Conservation (phyloP, 2,797 vertebrate species). For the Vireo griseus region DNA sequence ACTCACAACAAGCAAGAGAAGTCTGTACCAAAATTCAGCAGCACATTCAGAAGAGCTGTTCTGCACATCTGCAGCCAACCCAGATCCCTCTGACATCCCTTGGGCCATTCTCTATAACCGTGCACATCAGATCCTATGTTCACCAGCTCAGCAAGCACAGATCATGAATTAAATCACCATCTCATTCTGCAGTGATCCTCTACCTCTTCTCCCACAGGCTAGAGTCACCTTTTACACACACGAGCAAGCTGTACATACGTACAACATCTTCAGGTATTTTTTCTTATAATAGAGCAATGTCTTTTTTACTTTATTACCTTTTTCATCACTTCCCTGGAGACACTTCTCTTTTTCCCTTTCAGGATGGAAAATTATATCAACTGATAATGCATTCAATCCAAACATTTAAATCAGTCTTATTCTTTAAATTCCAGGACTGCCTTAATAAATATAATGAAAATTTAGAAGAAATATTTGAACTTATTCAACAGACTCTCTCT, state of each 20-base stretch:
- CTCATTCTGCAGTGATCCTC: background rate
- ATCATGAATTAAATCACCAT: background rate
- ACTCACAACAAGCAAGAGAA: background rate
- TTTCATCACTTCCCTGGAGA: background rate
- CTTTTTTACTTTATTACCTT: background rate
- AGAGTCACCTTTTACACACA: background rate
- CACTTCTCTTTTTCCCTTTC: background rate
- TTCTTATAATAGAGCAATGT: background rate
- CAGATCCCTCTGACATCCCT: background rate
- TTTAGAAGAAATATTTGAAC: background rate
- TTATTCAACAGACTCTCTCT: background rate
- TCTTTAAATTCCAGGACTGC: background rate
- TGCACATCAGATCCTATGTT: background rate
- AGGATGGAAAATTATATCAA: background rate
- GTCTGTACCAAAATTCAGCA: background rate
- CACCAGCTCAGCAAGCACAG: background rate
- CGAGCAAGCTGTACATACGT: rapidly evolving
- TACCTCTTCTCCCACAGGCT: background rate
- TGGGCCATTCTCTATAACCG: background rate
- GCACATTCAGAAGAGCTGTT: background rate
- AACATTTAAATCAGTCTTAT: background rate
- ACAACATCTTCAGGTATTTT: background rate
- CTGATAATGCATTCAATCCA: background rate
- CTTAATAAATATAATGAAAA: background rate
- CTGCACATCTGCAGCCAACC: background rate